phyloP scores from a whole-genome alignment of 2,113 vertebrate species.

The Cebidichthys violaceus region DNA sequence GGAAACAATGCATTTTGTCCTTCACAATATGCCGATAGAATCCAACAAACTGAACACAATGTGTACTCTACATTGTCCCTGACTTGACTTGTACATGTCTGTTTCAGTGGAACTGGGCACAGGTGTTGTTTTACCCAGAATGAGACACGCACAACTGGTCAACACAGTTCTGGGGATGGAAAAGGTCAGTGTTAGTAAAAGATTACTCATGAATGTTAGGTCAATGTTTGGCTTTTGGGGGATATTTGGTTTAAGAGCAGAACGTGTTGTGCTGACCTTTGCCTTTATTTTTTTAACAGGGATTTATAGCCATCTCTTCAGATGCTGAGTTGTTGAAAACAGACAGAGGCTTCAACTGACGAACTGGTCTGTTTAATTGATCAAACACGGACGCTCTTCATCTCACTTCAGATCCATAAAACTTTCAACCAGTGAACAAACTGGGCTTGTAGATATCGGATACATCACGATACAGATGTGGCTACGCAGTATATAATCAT shows the following conservation, averaged over 20 bases:
- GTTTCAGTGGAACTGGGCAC: conserved; percentile 58
- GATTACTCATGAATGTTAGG: not conserved
- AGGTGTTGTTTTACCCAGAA: conserved; percentile 64
- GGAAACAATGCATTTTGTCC: not conserved
- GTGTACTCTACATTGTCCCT: not conserved
- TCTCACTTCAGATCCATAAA: not conserved
- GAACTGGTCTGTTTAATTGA: not conserved
- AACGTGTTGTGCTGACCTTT: not conserved
- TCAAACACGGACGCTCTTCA: not conserved
- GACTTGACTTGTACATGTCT: not conserved
- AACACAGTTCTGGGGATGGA: conserved; percentile 70
- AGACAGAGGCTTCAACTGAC: conserved; percentile 8
- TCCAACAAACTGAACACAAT: not conserved
- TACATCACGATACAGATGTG: not conserved
- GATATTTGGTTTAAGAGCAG: not conserved
- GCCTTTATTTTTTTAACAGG: conserved; percentile 58
- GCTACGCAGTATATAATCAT: not conserved
- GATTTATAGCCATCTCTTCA: conserved; percentile 69
- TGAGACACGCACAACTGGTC: conserved; percentile 34
- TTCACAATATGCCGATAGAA: not conserved
- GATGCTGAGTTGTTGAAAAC: conserved; percentile 44
- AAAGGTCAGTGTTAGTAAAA: conserved; percentile 59
- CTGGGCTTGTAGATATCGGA: not conserved
- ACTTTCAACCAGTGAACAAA: conserved; percentile 2
- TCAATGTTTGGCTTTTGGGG: not conserved